Base-by-base conservation (phyloP, 1,140 invertebrate genomes). In the Cecropterus lyciades region DNA sequence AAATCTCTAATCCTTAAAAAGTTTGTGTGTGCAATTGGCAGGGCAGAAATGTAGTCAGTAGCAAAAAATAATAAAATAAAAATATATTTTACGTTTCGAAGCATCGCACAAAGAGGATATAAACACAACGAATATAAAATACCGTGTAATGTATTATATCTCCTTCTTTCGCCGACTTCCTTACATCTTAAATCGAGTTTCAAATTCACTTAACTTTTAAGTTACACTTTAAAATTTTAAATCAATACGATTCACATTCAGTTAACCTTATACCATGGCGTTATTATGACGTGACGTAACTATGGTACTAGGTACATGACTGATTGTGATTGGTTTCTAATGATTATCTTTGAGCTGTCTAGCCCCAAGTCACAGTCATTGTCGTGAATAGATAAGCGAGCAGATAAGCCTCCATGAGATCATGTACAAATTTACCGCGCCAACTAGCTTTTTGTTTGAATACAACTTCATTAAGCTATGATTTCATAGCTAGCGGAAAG, bases 321-420 rank as follows among this genome's bases (percentile, higher is more conserved):
- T 69, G 78, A 82, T 80, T 79, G 75, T 78, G 79, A 85, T 82
- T 84, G 73, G 75, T 64, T 81, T 78, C 60, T 75, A 80, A 78
- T 78, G 72, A 75, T 75, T 79, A 76, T 70, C 73, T 67, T 57
- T 55, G 57, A 55, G 53, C 51, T 66, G 67, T 71, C 68, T 69
- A 71, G 46, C 63, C 70, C 63, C 73, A 42, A 73, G 72, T 67
- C 64, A 73, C 65, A 60, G 62, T 77, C 71, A 74, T 72, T 78
- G 78, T 82, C 70, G 79, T 77, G 76, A 82, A 79, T 72, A 79
- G 82, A 85, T 87, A 82, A 75, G 70, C 48, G 63, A 43, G 16
- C 14, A 77, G 82, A 86, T 86, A 81, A 82, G 66, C 40, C 24
- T 60, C 72, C 74, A 80, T 88, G 84, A 88, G 76, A 84, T 88